Conservation (phyloP, 2,888 invertebrate species). For the Conistra vaccinii region DNA sequence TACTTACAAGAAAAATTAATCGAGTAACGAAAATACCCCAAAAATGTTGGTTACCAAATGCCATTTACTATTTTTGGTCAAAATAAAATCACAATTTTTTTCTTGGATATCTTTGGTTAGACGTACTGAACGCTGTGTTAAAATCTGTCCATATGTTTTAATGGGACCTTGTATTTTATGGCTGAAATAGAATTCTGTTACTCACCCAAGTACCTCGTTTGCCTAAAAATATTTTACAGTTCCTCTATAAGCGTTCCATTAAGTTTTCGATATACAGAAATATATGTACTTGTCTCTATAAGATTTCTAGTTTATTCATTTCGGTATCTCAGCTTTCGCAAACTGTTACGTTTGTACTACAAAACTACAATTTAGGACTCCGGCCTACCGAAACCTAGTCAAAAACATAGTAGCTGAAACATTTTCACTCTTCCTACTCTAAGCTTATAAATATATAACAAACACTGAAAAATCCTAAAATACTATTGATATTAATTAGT, state of each 20-base stretch:
- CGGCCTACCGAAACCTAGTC: slow-evolving; percentile 62
- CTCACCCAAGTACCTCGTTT: background rate
- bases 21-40: no score
- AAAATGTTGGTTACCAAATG: no score
- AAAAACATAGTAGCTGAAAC: slow-evolving; percentile 39
- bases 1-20: no score
- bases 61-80: no score
- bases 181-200: slow-evolving; percentile 1
- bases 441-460: slow-evolving; percentile 1
- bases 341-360: background rate
- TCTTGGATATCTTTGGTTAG: no score
- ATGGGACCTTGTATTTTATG: no score
- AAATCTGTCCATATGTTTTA: no score
- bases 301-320: background rate
- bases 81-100: no score
- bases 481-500: slow-evolving; percentile 16
- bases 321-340: background rate
- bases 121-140: no score
- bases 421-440: slow-evolving; percentile 12
- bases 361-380: slow-evolving; percentile 17
- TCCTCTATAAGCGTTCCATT: background rate
- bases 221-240: background rate
- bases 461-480: background rate
- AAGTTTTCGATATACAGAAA: background rate
- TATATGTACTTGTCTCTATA: background rate